Percentiles rank a stretch among this genome's conserved stretches.
Evolutionary conservation across 2,888 invertebrate species (phyloP).

Genomic region (Biston stratarius): DNA sequence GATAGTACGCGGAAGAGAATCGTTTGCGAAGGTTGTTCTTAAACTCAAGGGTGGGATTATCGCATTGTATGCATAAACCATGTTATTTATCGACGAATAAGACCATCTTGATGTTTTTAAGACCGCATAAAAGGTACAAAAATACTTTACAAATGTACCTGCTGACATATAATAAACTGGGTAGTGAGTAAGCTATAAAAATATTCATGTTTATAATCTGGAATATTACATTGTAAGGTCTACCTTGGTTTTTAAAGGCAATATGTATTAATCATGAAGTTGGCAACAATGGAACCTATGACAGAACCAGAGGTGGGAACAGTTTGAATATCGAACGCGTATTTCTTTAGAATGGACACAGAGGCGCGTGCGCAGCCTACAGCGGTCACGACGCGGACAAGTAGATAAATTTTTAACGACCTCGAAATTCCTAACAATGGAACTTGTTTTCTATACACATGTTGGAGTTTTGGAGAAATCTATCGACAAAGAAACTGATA

Average conservation of each 20-base stretch:
- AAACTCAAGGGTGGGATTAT: conserved; percentile 70
- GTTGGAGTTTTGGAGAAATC: conserved; percentile 21
- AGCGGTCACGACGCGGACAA: conserved; percentile 75
- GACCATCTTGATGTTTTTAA: conserved; percentile 30
- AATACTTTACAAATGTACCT: conserved; percentile 12
- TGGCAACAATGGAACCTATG: conserved; percentile 75
- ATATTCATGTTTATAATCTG: conserved; percentile 29
- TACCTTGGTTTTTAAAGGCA: conserved; percentile 72
- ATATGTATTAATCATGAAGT: conserved; percentile 76
- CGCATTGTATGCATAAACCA: conserved; percentile 59
- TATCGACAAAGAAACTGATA: conserved; percentile 14
- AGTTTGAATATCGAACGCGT: conserved; percentile 60
- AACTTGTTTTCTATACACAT: conserved; percentile 45
- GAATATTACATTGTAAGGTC: conserved; percentile 49
- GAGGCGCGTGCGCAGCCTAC: conserved; percentile 76
- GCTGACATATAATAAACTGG: conserved; percentile 27
- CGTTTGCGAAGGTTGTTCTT: conserved; percentile 62
- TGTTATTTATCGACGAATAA: conserved; percentile 48
- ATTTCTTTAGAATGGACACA: conserved; percentile 62
- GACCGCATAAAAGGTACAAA: conserved; percentile 24
- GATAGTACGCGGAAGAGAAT: conserved; percentile 62
- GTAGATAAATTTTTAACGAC: conserved; percentile 74
- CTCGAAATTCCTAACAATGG: conserved; percentile 61
- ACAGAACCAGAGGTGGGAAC: conserved; percentile 50
- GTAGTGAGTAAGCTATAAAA: not conserved